Conservation (phyloP, 1,140 invertebrate genomes). For the Luehdorfia chinensis region DNA sequence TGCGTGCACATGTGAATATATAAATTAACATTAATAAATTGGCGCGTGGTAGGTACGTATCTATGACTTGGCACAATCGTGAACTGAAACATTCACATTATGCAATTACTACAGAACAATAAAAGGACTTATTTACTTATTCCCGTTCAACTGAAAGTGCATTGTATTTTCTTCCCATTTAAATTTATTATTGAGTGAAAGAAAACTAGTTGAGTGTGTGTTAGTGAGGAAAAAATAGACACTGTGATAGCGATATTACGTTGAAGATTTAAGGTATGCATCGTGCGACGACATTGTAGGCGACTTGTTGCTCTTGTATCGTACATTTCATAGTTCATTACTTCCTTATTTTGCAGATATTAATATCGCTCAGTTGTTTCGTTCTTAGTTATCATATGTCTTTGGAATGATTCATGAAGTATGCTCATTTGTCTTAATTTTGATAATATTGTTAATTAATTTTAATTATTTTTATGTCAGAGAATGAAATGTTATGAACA, state of each 20-base stretch:
- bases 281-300: constrained; percentile 41
- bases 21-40: constrained; percentile 21
- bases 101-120: background rate
- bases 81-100: constrained; percentile 8
- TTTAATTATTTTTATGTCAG: no score
- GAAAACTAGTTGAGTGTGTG: background rate
- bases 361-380: constrained; percentile 20
- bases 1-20: constrained; percentile 2
- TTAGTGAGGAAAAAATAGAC: constrained; percentile 32
- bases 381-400: constrained; percentile 9
- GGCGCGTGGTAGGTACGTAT: constrained; percentile 40
- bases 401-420: no score
- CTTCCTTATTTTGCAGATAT: constrained; percentile 54
- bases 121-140: background rate
- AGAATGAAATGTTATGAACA: no score
- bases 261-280: constrained; percentile 48
- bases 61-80: constrained; percentile 29
- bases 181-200: background rate
- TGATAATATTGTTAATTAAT: no score
- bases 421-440: no score
- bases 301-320: constrained; percentile 34
- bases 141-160: constrained; percentile 1
- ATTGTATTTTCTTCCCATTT: constrained; percentile 12
- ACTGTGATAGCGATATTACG: constrained; percentile 35
- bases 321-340: constrained; percentile 28